A percentile compares a stretch with the other conserved stretches of the same genome.
Evolutionary conservation across 2,888 invertebrate genomes (phyloP).

Genomic region (Laothoe populi): DNA sequence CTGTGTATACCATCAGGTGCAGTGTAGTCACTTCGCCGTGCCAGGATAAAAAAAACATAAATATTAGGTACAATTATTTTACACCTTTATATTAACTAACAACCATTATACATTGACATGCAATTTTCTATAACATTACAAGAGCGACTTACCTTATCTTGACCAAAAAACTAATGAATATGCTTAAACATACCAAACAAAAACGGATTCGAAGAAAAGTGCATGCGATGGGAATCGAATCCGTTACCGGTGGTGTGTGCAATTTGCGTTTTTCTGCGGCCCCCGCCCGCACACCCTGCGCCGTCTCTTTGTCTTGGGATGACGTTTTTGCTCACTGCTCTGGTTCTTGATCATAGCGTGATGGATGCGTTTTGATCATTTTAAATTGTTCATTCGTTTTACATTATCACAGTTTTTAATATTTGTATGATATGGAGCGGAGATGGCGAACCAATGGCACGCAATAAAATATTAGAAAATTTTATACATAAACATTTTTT

Average conservation of each 20-base stretch:
- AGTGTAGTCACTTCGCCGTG: no score
- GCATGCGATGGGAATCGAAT: conserved; percentile 73
- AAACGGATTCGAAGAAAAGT: conserved; percentile 66
- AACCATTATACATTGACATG: no score
- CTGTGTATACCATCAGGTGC: no score
- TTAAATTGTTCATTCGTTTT: background rate
- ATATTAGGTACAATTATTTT: no score
- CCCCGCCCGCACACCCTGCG: conserved; percentile 37
- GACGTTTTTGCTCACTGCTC: conserved; percentile 52
- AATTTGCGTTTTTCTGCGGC: conserved; percentile 77
- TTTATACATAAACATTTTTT: no score
- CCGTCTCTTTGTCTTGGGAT: conserved; percentile 71
- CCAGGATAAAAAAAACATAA: no score
- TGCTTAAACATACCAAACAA: conserved; percentile 42
- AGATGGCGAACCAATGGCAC: no score
- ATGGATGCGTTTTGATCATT: conserved; percentile 51
- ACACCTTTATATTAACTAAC: no score
- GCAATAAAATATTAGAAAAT: no score
- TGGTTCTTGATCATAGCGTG: conserved; percentile 53
- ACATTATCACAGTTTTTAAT: background rate
- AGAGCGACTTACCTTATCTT: background rate
- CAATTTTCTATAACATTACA: no score
- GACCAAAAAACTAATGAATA: background rate
- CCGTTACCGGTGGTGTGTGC: conserved; percentile 56
- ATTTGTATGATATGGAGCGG: no score